Conservation (phyloP, 1,140 invertebrate genomes). For the Heliconius hewitsoni region DNA sequence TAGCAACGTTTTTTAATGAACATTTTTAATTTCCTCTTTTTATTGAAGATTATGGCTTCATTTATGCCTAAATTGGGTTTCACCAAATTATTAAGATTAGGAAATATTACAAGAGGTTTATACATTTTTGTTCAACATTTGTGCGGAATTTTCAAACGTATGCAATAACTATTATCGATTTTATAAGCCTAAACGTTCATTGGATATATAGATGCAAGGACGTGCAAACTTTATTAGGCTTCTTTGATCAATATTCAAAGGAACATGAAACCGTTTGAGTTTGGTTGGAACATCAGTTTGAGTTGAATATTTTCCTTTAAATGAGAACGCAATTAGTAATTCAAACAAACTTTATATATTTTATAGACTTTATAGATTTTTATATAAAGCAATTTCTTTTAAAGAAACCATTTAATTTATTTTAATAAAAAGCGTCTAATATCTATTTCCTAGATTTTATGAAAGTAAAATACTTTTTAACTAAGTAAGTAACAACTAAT, state of each 20-base stretch:
- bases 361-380: background rate
- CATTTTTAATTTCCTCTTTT: conserved; percentile 21
- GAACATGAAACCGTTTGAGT: conserved; percentile 1
- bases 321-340: background rate
- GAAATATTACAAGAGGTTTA: background rate
- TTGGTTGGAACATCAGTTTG: background rate
- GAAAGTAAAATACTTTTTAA: background rate
- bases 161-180: conserved; percentile 20
- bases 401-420: background rate
- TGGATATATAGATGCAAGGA: conserved; percentile 29
- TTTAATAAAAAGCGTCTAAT: background rate
- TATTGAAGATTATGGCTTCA: background rate
- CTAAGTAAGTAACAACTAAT: background rate
- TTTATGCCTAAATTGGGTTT: background rate
- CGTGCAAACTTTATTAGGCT: conserved; percentile 23
- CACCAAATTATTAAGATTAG: background rate
- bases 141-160: background rate
- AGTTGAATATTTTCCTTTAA: background rate
- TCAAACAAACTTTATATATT: background rate
- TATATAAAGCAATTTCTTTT: background rate
- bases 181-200: conserved; percentile 23
- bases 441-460: background rate
- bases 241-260: conserved; percentile 27
- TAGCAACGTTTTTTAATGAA: conserved; percentile 22
- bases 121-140: background rate